Conservation (phyloP, 2,888 invertebrate species). For the Thalpophila matura region DNA sequence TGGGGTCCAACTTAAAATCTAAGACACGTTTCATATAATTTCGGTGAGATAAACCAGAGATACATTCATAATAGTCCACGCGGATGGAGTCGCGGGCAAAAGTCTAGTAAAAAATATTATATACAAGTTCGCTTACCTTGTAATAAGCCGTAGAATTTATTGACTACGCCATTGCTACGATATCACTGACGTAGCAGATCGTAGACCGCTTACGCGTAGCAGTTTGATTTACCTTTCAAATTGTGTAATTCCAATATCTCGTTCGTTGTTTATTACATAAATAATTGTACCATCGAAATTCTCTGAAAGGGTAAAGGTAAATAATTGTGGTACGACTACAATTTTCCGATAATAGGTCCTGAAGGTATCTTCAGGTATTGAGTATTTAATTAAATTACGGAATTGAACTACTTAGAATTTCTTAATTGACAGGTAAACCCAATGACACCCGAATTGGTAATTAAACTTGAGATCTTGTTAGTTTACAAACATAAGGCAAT, state of each 20-base stretch:
- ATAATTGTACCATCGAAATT: constrained; percentile 1
- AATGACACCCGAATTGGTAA: background rate
- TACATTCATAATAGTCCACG: too few relatives aligned
- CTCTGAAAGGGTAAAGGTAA: background rate
- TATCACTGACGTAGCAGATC: constrained; percentile 35
- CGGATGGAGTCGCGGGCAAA: too few relatives aligned
- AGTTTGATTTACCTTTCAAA: constrained; percentile 21
- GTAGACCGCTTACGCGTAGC: constrained; percentile 34
- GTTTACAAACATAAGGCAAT: background rate
- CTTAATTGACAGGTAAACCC: background rate
- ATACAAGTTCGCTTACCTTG: constrained; percentile 1
- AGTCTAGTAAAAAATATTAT: too few relatives aligned
- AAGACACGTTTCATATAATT: too few relatives aligned
- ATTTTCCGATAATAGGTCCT: background rate
- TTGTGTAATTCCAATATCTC: constrained; percentile 4
- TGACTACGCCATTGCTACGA: constrained; percentile 40
- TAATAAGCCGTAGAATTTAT: constrained; percentile 17
- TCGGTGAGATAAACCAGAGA: too few relatives aligned
- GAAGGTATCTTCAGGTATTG: constrained; percentile 1
- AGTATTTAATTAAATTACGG: background rate
- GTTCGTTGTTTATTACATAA: background rate
- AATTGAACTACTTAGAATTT: constrained; percentile 6
- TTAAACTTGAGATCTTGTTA: background rate
- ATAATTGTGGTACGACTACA: constrained; percentile 1
- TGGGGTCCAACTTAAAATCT: too few relatives aligned